These are phyloP conservation scores for Neodontobutis hainanensis DNA, from an alignment of 2,113 vertebrate species.

Conservation along the genomic window DNA sequence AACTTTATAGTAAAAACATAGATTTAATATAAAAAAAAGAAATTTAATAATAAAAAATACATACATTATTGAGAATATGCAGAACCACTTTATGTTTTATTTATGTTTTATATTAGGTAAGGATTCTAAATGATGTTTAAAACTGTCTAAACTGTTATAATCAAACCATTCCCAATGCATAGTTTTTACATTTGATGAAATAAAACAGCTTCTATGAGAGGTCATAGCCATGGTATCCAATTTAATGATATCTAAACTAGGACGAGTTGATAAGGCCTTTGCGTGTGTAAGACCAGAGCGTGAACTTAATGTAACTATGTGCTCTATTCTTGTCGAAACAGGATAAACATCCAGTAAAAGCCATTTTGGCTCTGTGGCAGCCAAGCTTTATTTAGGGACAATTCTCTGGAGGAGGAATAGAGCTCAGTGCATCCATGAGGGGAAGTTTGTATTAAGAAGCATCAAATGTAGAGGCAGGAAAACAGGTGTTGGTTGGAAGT, in stretches of 20 bases:
- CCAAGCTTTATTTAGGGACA: constrained; percentile 62
- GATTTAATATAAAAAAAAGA: too few relatives aligned
- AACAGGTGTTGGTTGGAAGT: constrained; percentile 49
- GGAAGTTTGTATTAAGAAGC: constrained; percentile 59
- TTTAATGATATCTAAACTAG: constrained; percentile 28
- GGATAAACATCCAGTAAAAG: constrained; percentile 51
- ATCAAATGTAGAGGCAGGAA: constrained; percentile 55
- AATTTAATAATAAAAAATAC: too few relatives aligned
- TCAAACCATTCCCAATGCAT: constrained; percentile 21
- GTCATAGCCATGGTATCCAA: constrained; percentile 2
- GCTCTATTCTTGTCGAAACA: constrained; percentile 57
- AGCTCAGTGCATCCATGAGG: constrained; percentile 42
- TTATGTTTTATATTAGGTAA: too few relatives aligned
- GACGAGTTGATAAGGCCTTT: constrained; percentile 32
- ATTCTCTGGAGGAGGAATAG: constrained; percentile 44
- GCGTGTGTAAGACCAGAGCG: constrained; percentile 41
- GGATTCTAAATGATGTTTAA: constrained; percentile 11
- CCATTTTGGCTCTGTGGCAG: constrained; percentile 32
- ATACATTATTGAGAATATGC: too few relatives aligned
- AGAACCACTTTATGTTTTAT: too few relatives aligned
- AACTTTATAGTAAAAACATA: too few relatives aligned
- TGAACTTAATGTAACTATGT: constrained; percentile 64
- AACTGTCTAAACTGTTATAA: constrained; percentile 22
- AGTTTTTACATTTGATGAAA: constrained; percentile 15
- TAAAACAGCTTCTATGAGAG: constrained; percentile 15